phyloP scores from a whole-genome alignment of 2,113 vertebrate species.

The Thalassoma bifasciatum region DNA sequence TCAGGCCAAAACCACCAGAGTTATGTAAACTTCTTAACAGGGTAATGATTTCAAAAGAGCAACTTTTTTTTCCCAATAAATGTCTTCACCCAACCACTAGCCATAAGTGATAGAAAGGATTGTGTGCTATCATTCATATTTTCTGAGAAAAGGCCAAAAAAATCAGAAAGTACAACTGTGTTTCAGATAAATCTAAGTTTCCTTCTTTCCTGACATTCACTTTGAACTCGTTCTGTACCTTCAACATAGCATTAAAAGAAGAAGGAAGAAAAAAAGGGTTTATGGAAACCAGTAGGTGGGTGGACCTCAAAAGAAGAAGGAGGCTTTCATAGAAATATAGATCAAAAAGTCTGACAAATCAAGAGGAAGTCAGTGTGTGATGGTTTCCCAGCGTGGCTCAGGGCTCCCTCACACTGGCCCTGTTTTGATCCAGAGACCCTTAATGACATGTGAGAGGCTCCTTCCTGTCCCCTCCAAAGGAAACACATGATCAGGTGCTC shows the following conservation, averaged over 20 bases:
- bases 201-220: background rate
- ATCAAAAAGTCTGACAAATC: slow-evolving; percentile 49
- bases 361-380: slow-evolving; percentile 46
- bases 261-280: background rate
- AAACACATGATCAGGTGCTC: slow-evolving; percentile 75
- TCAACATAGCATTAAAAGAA: background rate
- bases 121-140: too few relatives aligned
- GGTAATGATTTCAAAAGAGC: too few relatives aligned
- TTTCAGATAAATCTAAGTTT: background rate
- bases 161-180: too few relatives aligned
- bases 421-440: slow-evolving; percentile 73
- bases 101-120: too few relatives aligned
- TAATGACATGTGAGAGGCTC: slow-evolving; percentile 81
- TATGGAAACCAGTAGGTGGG: background rate
- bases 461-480: slow-evolving; percentile 75
- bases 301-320: background rate
- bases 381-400: slow-evolving; percentile 61
- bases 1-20: too few relatives aligned
- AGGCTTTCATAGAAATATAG: slow-evolving; percentile 9
- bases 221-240: background rate
- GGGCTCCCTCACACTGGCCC: slow-evolving; percentile 50
- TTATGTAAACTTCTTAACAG: too few relatives aligned
- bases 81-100: too few relatives aligned
- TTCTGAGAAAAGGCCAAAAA: too few relatives aligned
- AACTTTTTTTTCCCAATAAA: too few relatives aligned